These are phyloP conservation scores for Rhinogobio ventralis DNA, from an alignment of 2,797 vertebrate genomes.

Conservation along the genomic window DNA sequence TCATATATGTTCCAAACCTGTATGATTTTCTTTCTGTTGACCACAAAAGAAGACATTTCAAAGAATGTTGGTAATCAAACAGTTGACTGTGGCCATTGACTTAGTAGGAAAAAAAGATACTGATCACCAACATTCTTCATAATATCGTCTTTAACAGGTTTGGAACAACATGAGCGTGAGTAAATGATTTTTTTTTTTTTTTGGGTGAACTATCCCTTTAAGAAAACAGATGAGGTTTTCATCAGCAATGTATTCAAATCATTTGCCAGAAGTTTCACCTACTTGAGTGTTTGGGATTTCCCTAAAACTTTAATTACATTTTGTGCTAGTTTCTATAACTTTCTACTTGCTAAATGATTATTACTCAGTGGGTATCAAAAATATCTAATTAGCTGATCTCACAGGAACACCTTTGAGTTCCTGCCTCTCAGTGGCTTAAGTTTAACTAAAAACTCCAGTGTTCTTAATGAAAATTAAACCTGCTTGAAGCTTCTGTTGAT, in stretches of 20 bases:
- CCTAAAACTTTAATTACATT: background rate
- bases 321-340: background rate
- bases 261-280: conserved; percentile 1
- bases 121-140: no score
- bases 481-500: background rate
- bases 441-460: background rate
- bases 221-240: background rate
- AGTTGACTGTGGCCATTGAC: no score
- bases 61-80: no score
- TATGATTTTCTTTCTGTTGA: no score
- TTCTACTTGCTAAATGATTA: conserved; percentile 23
- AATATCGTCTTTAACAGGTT: no score
- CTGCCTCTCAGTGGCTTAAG: background rate
- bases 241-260: background rate
- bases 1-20: no score
- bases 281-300: conserved; percentile 21
- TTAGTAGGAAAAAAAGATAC: no score
- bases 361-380: background rate
- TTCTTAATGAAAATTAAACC: conserved; percentile 17
- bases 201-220: no score
- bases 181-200: no score
- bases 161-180: no score
- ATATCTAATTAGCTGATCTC: conserved; percentile 30
- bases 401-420: background rate
- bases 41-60: no score